These are phyloP conservation scores for Arvicanthis niloticus DNA, from an alignment of 2,113 vertebrate species.

Conservation along the genomic window DNA sequence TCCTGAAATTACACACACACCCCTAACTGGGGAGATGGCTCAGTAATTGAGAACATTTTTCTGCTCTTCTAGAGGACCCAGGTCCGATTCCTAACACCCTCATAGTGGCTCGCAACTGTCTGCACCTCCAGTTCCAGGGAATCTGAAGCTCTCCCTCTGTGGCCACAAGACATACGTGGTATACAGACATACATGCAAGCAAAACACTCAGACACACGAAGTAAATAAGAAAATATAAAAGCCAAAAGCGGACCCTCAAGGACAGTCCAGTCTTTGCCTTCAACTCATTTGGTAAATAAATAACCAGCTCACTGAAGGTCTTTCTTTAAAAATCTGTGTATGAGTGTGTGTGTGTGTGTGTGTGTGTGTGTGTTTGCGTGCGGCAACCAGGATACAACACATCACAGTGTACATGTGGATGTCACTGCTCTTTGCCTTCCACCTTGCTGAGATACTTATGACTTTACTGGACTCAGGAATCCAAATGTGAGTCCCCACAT, in stretches of 20 bases:
- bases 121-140: background rate
- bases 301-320: background rate
- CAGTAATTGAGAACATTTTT: background rate
- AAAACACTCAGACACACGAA: background rate
- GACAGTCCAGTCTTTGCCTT: background rate
- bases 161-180: background rate
- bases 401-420: background rate
- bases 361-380: background rate
- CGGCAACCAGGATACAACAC: background rate
- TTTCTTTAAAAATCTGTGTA: background rate
- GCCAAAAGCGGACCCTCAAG: background rate
- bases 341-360: background rate
- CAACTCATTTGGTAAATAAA: background rate
- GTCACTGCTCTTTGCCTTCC: background rate
- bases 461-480: background rate
- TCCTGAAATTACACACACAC: background rate
- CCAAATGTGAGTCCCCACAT: too few species aligned
- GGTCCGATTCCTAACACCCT: background rate
- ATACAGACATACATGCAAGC: background rate
- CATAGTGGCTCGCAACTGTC: background rate
- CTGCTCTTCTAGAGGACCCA: background rate
- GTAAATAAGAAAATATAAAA: background rate
- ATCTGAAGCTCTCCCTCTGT: background rate
- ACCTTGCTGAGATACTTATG: background rate
- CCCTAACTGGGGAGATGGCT: background rate